phyloP scores from a whole-genome alignment of 2,888 invertebrate genomes.

The Gortyna flavago region DNA sequence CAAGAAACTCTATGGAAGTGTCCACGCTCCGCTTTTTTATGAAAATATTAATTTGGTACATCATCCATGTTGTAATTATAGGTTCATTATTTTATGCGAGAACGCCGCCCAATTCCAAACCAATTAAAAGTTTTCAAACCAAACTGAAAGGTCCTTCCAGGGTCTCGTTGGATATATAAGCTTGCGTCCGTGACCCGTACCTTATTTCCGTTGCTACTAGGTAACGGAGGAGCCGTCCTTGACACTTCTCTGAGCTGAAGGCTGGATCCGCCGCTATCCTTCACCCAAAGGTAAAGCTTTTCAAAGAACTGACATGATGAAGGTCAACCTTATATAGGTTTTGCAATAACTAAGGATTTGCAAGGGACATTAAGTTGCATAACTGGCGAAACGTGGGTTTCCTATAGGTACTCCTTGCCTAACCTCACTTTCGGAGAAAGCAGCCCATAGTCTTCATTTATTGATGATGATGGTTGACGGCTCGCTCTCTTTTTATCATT shows the following conservation, averaged over 20 bases:
- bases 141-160: not conserved
- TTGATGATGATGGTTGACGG: not conserved
- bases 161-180: not conserved
- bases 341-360: not conserved
- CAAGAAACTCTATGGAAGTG: not conserved
- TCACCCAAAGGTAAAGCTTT: not conserved
- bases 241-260: slow-evolving; percentile 13
- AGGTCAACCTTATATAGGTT: not conserved
- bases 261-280: not conserved
- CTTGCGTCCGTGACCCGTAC: slow-evolving; percentile 14
- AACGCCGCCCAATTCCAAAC: not conserved
- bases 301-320: not conserved
- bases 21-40: not conserved
- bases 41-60: not conserved
- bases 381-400: not conserved
- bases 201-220: not conserved
- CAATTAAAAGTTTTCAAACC: not conserved
- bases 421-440: not conserved
- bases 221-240: slow-evolving; percentile 1
- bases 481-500: not conserved
- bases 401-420: not conserved
- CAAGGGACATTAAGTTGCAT: not conserved
- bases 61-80: not conserved
- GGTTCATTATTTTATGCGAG: not conserved
- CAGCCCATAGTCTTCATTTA: not conserved